Conservation (phyloP, 2,888 invertebrate species). For the Euspilapteryx auroguttella region DNA sequence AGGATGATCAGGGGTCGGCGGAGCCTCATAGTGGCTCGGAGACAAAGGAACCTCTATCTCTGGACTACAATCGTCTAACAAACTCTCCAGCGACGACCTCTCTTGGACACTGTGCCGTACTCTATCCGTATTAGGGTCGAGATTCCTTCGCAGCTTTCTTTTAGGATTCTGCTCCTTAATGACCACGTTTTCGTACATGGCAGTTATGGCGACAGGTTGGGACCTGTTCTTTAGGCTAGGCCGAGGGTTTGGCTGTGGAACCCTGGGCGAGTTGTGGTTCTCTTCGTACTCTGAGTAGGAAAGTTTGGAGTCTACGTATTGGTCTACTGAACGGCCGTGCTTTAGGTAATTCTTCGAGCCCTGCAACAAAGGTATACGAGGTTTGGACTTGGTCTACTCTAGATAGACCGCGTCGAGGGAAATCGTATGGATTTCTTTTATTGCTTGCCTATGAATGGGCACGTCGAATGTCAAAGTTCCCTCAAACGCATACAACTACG, state of each 20-base stretch:
- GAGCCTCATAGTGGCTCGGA: constrained; percentile 88
- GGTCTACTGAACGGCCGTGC: constrained; percentile 75
- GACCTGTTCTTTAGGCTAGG: constrained; percentile 46
- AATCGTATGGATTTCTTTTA: too few relatives aligned
- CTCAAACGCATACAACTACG: too few relatives aligned
- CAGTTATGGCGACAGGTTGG: constrained; percentile 74
- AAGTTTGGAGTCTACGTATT: constrained; percentile 72
- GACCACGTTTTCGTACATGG: constrained; percentile 72
- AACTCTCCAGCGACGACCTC: constrained; percentile 61
- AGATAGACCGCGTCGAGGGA: too few relatives aligned
- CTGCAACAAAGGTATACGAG: constrained; percentile 30
- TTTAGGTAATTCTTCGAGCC: constrained; percentile 62
- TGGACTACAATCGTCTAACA: constrained; percentile 55
- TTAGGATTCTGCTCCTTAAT: constrained; percentile 74
- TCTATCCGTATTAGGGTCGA: constrained; percentile 47
- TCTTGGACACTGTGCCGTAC: constrained; percentile 56
- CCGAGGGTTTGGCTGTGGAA: constrained; percentile 42
- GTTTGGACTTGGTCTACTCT: too few relatives aligned
- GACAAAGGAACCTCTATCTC: constrained; percentile 70
- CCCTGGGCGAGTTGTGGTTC: constrained; percentile 41
- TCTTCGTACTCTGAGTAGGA: constrained; percentile 59
- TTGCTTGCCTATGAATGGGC: too few relatives aligned
- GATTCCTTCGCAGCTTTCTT: constrained; percentile 66
- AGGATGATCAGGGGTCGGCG: constrained; percentile 92
- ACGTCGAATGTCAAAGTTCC: too few relatives aligned